Conservation (phyloP, 2,888 invertebrate species). For the Cacoxenus indagator region DNA sequence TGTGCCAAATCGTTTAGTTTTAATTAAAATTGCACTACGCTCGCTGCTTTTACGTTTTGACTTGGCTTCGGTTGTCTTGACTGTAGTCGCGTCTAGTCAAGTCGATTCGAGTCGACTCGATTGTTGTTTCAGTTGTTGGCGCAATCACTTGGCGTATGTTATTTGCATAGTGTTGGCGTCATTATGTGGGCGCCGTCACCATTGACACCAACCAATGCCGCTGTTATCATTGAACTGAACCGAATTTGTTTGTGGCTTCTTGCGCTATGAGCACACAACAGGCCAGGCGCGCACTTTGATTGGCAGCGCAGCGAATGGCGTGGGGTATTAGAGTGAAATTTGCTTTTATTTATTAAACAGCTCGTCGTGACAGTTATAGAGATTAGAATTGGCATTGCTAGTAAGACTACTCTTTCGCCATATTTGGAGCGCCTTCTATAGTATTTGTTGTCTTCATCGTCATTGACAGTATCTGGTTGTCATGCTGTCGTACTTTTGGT, state of each 20-base stretch:
- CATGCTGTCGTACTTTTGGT: background rate
- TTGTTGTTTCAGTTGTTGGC: background rate
- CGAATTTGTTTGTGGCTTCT: background rate
- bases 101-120: too few relatives aligned
- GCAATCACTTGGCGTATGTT: background rate
- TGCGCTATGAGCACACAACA: background rate
- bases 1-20: slow-evolving; percentile 16
- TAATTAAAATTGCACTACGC: slow-evolving; percentile 9
- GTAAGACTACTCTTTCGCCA: too few relatives aligned
- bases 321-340: background rate
- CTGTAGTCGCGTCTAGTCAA: too few relatives aligned
- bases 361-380: slow-evolving; percentile 1
- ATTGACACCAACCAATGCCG: background rate
- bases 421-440: too few relatives aligned
- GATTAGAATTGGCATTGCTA: background rate
- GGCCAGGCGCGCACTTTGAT: background rate
- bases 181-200: background rate
- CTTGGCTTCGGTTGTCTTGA: background rate
- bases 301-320: background rate
- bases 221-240: background rate
- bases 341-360: slow-evolving; percentile 6
- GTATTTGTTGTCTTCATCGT: too few relatives aligned
- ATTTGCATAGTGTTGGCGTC: slow-evolving; percentile 1
- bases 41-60: background rate
- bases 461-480: too few relatives aligned